Base-by-base conservation (phyloP, 2,888 invertebrate species). In the Diarsia dahlii region DNA sequence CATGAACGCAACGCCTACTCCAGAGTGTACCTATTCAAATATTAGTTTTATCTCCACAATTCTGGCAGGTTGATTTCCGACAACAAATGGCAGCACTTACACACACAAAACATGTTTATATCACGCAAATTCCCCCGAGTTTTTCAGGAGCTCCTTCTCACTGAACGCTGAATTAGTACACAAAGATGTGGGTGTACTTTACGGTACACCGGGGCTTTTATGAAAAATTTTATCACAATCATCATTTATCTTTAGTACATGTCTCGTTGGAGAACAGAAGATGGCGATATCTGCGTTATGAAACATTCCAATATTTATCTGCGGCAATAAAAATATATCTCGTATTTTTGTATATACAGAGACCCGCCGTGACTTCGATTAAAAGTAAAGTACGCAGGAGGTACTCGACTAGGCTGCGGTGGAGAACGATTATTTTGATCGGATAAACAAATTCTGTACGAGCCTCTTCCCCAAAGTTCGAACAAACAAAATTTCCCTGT, bases 171-270 rank as follows among this genome's bases (percentile, higher is more conserved):
- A 77, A 65, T 75, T 66, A 54, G 54, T 67, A 63, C 78, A 71
- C 71, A 78, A 74, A 71, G n/a, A 64, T 48, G 72, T 73, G 56
- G 65, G 63, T 73, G 82, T 63, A 60, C 28, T 77, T 68, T 71
- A 62, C 72, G 66, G 50, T 74, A 75, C 81, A 78, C 64, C 48
- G 46, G 58, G 77, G 80, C 74, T 85, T 87, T 81, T 85, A 80
- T 79, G 80, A 79, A 73, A 79, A 74, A 78, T 80, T 87, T 85
- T 84, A 87, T 85, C 74, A 78, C 79, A 80, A 85, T 75, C 78
- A 84, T 82, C 76, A 85, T 86, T 86, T 80, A 87, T 85, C 87
- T 84, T 81, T 54, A 76, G 77, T 58, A 81, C 78, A 77, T 85
- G 54, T 84, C 74, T 79, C 79, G 63, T 81, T 76, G 62, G 64